A percentile compares a stretch with the other conserved stretches of the same genome.
These are phyloP conservation scores for Agonopterix subpropinquella DNA, from an alignment of 2,888 invertebrate species.

Conservation along the genomic window DNA sequence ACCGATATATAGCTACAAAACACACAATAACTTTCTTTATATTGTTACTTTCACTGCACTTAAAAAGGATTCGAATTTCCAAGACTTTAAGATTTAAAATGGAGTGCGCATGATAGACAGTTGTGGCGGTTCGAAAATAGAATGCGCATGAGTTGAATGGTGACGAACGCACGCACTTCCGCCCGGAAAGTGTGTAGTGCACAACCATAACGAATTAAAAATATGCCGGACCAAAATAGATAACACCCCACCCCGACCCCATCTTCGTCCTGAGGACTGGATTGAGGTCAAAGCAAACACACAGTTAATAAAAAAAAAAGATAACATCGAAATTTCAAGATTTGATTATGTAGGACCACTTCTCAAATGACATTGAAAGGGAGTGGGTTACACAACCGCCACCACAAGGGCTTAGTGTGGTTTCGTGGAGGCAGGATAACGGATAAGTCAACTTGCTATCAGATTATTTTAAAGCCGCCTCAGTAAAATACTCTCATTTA, in stretches of 20 bases:
- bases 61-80: conserved; percentile 19
- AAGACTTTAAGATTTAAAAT: conserved; percentile 24
- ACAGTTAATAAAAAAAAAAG: no score
- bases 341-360: no score
- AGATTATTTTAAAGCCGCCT: no score
- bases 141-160: conserved; percentile 43
- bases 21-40: conserved; percentile 54
- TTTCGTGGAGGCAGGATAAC: no score
- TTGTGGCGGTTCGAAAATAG: conserved; percentile 28
- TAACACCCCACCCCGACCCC: no score
- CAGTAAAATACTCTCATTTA: no score
- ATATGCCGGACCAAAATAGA: conserved; percentile 19
- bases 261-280: no score
- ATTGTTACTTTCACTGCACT: conserved; percentile 40
- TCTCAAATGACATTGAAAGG: no score
- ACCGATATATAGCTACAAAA: conserved; percentile 21
- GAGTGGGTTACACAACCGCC: no score
- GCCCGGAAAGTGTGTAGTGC: conserved; percentile 38
- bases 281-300: no score
- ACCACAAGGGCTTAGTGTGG: no score
- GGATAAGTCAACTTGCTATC: no score
- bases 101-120: conserved; percentile 9
- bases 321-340: conserved; percentile 2
- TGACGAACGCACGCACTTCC: conserved; percentile 44
- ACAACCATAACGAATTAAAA: conserved; percentile 35